Evolutionary conservation across 2,888 invertebrate species (phyloP).

Genomic region (Patella depressa): DNA sequence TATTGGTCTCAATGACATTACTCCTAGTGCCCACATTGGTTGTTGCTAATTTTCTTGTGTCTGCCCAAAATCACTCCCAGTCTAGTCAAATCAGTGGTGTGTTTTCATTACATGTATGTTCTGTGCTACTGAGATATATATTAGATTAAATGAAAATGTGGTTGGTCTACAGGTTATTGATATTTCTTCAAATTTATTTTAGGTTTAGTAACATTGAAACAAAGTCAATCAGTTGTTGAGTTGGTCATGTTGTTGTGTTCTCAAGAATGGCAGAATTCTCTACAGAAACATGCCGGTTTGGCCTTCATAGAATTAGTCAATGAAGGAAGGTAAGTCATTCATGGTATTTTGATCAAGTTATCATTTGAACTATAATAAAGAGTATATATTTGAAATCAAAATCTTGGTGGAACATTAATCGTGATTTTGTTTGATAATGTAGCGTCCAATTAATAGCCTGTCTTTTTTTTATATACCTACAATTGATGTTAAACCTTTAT

Average conservation of each 20-base stretch:
- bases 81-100: no score
- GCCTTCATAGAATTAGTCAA: constrained; percentile 99
- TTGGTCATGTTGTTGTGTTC: constrained; percentile 99
- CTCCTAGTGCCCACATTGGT: no score
- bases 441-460: background rate
- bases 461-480: background rate
- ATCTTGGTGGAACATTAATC: background rate
- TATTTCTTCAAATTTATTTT: constrained; percentile 46
- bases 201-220: constrained; percentile 96
- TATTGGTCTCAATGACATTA: no score
- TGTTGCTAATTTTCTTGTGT: no score
- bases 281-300: constrained; percentile 99
- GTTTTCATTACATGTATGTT: no score
- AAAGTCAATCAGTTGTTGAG: constrained; percentile 97
- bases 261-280: constrained; percentile 99
- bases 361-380: constrained; percentile 44
- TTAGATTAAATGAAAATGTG: no score
- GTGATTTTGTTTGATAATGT: background rate
- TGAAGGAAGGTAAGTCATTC: constrained; percentile 81
- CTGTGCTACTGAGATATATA: no score
- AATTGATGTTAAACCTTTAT: background rate
- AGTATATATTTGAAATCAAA: background rate
- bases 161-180: background rate
- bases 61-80: no score
- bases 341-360: constrained; percentile 10